These are phyloP conservation scores for Thomomys bottae DNA, from an alignment of 2,113 vertebrate genomes.

Conservation along the genomic window DNA sequence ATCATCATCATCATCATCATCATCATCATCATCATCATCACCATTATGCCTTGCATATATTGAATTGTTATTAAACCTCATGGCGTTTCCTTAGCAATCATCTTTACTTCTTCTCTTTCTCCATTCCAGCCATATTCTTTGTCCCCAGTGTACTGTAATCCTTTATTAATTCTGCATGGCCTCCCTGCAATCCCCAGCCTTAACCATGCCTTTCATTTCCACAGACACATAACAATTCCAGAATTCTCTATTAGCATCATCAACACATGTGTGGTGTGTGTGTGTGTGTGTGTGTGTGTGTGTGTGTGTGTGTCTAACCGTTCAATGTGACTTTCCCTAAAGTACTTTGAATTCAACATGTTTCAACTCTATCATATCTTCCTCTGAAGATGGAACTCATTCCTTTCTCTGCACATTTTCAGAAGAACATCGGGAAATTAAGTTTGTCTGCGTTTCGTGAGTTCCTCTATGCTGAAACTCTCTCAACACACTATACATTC, in stretches of 20 bases:
- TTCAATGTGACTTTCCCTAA: not conserved
- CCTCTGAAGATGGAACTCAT: not conserved
- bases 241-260: not conserved
- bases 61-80: not conserved
- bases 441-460: not conserved
- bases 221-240: not conserved
- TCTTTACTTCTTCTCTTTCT: not conserved
- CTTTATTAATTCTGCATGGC: not conserved
- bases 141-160: not conserved
- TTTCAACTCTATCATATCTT: not conserved
- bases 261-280: too few relatives aligned
- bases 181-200: not conserved
- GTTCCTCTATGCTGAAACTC: not conserved
- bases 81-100: not conserved
- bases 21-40: not conserved
- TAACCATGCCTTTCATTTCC: not conserved
- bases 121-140: not conserved
- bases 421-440: not conserved
- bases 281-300: too few relatives aligned
- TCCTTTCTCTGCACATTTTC: not conserved
- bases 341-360: not conserved
- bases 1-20: not conserved
- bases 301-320: too few relatives aligned
- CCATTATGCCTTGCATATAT: too few relatives aligned
- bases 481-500: too few relatives aligned